These are phyloP conservation scores for Netelia melanura DNA, from an alignment of 2,888 invertebrate species.

Conservation along the genomic window DNA sequence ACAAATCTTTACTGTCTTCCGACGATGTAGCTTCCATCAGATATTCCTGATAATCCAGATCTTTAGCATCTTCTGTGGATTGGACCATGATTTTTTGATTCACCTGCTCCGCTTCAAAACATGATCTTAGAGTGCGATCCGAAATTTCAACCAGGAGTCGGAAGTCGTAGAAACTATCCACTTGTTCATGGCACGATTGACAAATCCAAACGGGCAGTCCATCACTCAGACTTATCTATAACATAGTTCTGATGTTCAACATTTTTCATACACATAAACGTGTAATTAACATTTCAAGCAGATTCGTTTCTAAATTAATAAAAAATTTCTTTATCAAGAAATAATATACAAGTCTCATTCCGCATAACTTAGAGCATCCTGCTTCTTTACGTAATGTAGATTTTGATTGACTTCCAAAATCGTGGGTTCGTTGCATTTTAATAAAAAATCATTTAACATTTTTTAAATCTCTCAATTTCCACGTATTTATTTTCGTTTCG, in stretches of 20 bases:
- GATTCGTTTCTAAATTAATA: too few species aligned
- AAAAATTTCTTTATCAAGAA: too few species aligned
- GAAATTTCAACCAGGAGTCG: constrained; percentile 76
- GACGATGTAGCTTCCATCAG: constrained; percentile 20
- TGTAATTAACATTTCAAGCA: too few species aligned
- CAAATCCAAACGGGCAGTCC: constrained; percentile 77
- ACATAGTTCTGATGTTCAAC: constrained; percentile 16
- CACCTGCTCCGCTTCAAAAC: constrained; percentile 63
- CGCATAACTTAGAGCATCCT: too few species aligned
- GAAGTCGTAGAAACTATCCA: constrained; percentile 77
- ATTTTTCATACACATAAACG: neutral
- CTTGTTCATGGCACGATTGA: constrained; percentile 72
- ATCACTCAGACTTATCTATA: constrained; percentile 75
- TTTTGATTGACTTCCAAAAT: too few species aligned
- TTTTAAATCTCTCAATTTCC: too few species aligned
- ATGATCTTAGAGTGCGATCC: constrained; percentile 74
- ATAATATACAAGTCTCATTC: too few species aligned
- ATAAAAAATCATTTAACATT: too few species aligned
- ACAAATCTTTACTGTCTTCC: constrained; percentile 56
- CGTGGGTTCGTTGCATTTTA: too few species aligned
- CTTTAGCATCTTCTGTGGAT: neutral
- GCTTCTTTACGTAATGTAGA: too few species aligned
- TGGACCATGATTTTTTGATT: constrained; percentile 1
- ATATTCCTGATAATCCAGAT: constrained; percentile 44
- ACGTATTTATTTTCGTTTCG: too few species aligned